These are phyloP conservation scores for Ceratothoa steindachneri DNA, from an alignment of 2,888 invertebrate species.

Conservation along the genomic window DNA sequence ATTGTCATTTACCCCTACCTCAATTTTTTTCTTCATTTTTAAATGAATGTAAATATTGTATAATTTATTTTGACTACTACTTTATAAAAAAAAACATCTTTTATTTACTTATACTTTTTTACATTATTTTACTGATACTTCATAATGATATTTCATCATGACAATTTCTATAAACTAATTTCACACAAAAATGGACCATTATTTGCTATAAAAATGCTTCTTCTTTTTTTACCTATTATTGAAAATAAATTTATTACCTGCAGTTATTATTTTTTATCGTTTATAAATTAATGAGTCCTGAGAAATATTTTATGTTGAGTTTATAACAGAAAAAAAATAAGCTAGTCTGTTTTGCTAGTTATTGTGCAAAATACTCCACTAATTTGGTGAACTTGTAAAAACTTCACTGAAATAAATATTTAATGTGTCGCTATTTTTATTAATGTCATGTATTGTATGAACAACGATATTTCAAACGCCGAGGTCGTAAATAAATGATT, in stretches of 20 bases:
- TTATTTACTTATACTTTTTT: neutral
- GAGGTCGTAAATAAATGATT: no score
- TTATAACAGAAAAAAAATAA: neutral
- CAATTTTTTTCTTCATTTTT: neutral
- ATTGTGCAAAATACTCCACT: neutral
- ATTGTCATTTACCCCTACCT: neutral
- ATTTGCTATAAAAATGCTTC: no score
- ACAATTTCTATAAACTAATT: no score
- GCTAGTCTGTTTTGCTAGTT: neutral
- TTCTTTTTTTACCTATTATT: neutral
- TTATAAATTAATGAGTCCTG: no score
- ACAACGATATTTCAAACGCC: no score
- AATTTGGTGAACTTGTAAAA: conserved; percentile 7
- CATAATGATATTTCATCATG: neutral
- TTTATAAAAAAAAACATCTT: neutral
- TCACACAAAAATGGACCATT: no score
- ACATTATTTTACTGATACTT: neutral
- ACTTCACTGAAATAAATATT: conserved; percentile 6
- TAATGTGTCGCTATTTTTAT: neutral
- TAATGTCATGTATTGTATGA: no score
- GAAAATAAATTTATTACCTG: no score
- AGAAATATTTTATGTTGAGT: neutral
- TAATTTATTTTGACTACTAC: conserved; percentile 6
- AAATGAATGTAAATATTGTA: neutral
- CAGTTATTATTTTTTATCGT: no score